Evolutionary conservation across 2,797 vertebrate genomes (phyloP).

Genomic region (Platalea minor): DNA sequence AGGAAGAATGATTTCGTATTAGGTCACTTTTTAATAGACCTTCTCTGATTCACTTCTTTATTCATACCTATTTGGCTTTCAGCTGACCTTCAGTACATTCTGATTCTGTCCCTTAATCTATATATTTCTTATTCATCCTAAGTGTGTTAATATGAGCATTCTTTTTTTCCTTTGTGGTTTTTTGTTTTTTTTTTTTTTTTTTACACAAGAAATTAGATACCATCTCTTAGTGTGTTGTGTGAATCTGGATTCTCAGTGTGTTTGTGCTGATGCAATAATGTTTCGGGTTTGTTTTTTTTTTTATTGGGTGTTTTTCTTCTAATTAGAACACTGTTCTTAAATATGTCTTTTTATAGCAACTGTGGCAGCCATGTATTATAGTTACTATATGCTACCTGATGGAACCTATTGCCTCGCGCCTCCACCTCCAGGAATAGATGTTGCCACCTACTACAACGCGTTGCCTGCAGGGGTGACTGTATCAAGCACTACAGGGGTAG

Average conservation of each 20-base stretch:
- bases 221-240: neutral
- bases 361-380: constrained; percentile 90
- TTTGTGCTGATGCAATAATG: neutral
- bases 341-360: constrained; percentile 67
- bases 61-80: neutral
- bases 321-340: neutral
- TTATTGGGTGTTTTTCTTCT: neutral
- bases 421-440: constrained; percentile 90
- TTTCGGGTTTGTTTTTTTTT: neutral
- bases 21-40: neutral
- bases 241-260: neutral
- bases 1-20: neutral
- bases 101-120: neutral
- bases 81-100: neutral
- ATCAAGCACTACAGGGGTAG: constrained; percentile 66
- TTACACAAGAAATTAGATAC: neutral
- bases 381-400: constrained; percentile 96
- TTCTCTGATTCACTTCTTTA: neutral
- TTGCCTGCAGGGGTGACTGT: constrained; percentile 80
- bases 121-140: neutral
- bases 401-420: constrained; percentile 94
- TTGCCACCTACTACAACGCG: constrained; percentile 84
- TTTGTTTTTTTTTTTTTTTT: neutral
- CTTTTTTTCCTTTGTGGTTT: neutral
- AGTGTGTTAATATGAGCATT: neutral